Evolutionary conservation across 2,113 vertebrate species (phyloP).

Genomic region (Rostratula benghalensis): DNA sequence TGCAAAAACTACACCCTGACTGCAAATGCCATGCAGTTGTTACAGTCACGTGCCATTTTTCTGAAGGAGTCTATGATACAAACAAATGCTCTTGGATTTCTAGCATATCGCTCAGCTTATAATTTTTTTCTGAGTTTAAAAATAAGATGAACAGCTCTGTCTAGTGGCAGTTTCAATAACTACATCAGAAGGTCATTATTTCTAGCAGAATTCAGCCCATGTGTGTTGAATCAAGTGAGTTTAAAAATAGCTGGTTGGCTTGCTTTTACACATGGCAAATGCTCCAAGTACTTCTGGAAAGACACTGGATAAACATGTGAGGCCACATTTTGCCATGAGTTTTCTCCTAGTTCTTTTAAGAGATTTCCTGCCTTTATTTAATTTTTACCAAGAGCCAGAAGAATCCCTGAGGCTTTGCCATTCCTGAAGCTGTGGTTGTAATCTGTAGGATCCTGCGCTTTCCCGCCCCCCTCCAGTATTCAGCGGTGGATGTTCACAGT

Average conservation of each 20-base stretch:
- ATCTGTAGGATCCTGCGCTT: neutral
- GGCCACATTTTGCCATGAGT: constrained; percentile 1
- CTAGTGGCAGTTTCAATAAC: constrained; percentile 71
- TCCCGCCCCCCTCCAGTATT: neutral
- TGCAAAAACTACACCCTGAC: neutral
- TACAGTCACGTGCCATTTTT: neutral
- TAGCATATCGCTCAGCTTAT: neutral
- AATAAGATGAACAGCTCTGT: constrained; percentile 74
- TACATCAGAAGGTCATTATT: constrained; percentile 39
- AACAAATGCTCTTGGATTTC: neutral
- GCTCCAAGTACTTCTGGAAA: neutral
- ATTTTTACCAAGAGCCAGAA: neutral
- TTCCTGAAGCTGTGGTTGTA: neutral
- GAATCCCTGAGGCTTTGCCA: neutral
- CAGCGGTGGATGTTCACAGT: neutral
- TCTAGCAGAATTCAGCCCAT: neutral
- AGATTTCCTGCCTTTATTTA: neutral
- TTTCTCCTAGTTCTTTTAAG: neutral
- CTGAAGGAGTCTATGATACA: neutral
- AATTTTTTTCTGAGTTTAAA: constrained; percentile 11
- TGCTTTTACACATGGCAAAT: neutral
- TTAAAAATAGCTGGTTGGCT: constrained; percentile 30
- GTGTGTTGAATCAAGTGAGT: constrained; percentile 18
- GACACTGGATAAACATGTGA: neutral
- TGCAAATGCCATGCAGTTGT: neutral